Percentiles rank a stretch among this genome's conserved stretches.
Conservation (phyloP, 1,140 invertebrate genomes). For the Brachionus asplanchnoidis region DNA sequence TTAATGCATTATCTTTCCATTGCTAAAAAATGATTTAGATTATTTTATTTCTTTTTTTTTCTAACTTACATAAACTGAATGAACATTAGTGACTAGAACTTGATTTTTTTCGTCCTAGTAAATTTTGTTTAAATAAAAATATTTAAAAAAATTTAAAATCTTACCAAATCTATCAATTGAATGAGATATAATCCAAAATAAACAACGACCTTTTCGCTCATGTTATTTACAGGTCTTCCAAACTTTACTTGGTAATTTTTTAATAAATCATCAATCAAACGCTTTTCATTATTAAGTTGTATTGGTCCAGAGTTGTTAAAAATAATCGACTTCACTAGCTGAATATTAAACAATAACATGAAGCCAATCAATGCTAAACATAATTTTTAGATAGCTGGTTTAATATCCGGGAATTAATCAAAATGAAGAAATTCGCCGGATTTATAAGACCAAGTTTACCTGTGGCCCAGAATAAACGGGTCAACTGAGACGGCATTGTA, state of each 20-base stretch:
- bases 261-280: conserved; percentile 53
- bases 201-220: conserved; percentile 51
- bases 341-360: background rate
- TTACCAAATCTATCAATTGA: conserved; percentile 55
- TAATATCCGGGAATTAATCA: background rate
- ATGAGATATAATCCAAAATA: conserved; percentile 54
- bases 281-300: conserved; percentile 49
- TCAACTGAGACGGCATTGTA: background rate
- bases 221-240: conserved; percentile 54
- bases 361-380: background rate
- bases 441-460: background rate
- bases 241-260: conserved; percentile 54
- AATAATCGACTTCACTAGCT: background rate
- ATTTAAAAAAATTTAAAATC: background rate
- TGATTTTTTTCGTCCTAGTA: conserved; percentile 42
- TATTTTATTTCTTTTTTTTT: no score
- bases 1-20: conserved; percentile 39
- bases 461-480: background rate
- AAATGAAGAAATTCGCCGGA: background rate
- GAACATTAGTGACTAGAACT: conserved; percentile 39
- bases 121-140: background rate
- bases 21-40: background rate
- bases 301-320: background rate
- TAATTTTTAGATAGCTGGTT: background rate
- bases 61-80: conserved; percentile 25